Conservation (phyloP, 2,113 vertebrate species). For the Mus musculus region GRCm39 chr4:107257501-107258000, state of each 20-base stretch:
- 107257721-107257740: neutral
- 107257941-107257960: neutral
- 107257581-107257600: neutral
- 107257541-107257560: neutral
- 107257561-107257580: neutral
- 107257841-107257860: neutral
- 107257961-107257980: neutral
- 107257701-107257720: neutral
- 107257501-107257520: neutral
- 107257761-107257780: neutral
- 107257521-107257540: no score
- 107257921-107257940: neutral
- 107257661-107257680: neutral
- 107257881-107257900: neutral
- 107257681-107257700: conserved; percentile 33
- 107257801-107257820: neutral
- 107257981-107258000: neutral
- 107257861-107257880: neutral
- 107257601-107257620: neutral
- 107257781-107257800: conserved; percentile 8
- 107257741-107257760: conserved; percentile 14
- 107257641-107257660: neutral
- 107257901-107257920: neutral
- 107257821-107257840: neutral
- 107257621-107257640: neutral